Conservation (phyloP, 2,888 invertebrate genomes). For the Ormyrus pomaceus region DNA sequence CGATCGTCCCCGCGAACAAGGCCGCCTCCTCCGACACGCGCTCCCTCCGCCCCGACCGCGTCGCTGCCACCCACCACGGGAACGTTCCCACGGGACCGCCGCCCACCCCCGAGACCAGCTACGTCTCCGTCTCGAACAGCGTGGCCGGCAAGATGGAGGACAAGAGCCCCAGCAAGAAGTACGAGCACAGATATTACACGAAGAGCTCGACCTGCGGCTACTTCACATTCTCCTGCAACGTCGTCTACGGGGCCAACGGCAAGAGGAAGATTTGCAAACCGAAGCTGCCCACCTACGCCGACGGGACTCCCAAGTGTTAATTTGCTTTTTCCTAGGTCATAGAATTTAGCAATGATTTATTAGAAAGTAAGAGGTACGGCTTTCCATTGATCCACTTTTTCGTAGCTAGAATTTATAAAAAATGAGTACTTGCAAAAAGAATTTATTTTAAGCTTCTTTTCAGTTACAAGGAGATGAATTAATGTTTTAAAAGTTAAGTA, state of each 20-base stretch:
- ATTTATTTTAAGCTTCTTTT: no score
- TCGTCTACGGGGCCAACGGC: conserved; percentile 86
- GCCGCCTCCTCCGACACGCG: conserved; percentile 58
- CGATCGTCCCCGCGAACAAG: conserved; percentile 63
- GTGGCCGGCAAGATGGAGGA: conserved; percentile 84
- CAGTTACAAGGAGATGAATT: no score
- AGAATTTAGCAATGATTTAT: neutral
- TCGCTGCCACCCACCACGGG: conserved; percentile 37
- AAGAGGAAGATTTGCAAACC: conserved; percentile 89
- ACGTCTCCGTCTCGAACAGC: conserved; percentile 88
- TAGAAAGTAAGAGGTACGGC: conserved; percentile 3
- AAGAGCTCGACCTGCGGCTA: conserved; percentile 92
- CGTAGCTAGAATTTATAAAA: conserved; percentile 38
- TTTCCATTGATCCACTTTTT: conserved; percentile 33
- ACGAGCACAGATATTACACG: conserved; percentile 86
- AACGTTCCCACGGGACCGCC: neutral
- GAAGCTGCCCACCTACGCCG: conserved; percentile 86
- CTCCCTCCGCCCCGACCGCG: conserved; percentile 60
- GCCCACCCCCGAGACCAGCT: conserved; percentile 74
- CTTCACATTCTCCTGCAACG: conserved; percentile 90
- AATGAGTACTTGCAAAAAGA: conserved; percentile 26
- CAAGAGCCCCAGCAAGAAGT: conserved; percentile 78
- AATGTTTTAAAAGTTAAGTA: no score
- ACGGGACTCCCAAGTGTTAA: conserved; percentile 79
- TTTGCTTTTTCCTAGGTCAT: neutral